A percentile compares a stretch with the other conserved stretches of the same genome.
Evolutionary conservation across 1,140 invertebrate genomes (phyloP).

Genomic region (Drosophila equinoxialis): DNA sequence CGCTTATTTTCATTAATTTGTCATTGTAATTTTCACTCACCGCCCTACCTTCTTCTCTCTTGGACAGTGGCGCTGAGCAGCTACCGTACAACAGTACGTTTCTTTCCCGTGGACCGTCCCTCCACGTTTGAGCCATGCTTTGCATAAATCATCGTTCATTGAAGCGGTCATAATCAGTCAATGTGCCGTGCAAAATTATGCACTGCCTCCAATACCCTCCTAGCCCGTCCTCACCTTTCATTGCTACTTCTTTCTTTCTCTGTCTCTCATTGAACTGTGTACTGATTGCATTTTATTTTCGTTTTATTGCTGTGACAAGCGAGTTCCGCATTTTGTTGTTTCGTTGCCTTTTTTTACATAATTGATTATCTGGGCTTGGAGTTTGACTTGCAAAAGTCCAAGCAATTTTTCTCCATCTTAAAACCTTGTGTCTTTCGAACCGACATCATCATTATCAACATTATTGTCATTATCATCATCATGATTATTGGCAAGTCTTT

Average conservation of each 20-base stretch:
- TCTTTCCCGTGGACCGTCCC: background rate
- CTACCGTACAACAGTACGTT: conserved; percentile 1
- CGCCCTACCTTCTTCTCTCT: background rate
- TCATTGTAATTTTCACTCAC: too few species aligned
- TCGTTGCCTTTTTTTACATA: conserved; percentile 59
- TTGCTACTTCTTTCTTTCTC: background rate
- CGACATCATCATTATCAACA: conserved; percentile 11
- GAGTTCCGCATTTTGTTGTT: conserved; percentile 28
- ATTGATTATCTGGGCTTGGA: conserved; percentile 65
- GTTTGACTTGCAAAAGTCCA: conserved; percentile 8
- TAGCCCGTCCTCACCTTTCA: background rate
- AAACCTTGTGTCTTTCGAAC: background rate
- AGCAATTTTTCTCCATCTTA: background rate
- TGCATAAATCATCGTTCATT: conserved; percentile 25
- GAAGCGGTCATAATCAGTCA: conserved; percentile 28
- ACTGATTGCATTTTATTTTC: conserved; percentile 30
- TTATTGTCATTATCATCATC: background rate
- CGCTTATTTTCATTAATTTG: conserved; percentile 28
- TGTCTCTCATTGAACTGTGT: conserved; percentile 12
- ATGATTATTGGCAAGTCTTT: conserved; percentile 3
- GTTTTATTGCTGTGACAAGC: conserved; percentile 29
- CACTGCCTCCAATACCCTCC: background rate
- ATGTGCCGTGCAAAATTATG: conserved; percentile 24
- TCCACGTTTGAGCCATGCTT: background rate
- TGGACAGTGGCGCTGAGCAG: background rate